These are phyloP conservation scores for Oscheius onirici DNA, from an alignment of 2,888 invertebrate species.

Conservation along the genomic window DNA sequence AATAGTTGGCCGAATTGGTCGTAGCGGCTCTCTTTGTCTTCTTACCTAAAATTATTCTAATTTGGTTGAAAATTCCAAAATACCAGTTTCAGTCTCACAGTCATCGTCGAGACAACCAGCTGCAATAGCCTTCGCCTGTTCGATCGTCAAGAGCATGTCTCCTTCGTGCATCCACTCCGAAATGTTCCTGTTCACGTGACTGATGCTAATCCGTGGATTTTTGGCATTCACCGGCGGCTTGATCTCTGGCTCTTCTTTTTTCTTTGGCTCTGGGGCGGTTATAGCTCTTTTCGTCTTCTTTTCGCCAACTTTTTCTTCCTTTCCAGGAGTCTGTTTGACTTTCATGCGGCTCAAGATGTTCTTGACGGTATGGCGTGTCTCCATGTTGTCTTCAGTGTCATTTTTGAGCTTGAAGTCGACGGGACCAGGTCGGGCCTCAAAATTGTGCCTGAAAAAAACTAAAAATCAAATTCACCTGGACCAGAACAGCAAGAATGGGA, in stretches of 20 bases:
- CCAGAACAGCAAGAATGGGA: not conserved
- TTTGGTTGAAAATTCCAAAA: not conserved
- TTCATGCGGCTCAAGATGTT: conserved; percentile 15
- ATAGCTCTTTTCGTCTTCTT: not conserved
- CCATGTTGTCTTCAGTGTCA: conserved; percentile 12
- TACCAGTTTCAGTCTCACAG: not conserved
- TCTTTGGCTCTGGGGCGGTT: not conserved
- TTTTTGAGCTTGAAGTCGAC: conserved; percentile 1
- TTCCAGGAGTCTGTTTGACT: not conserved
- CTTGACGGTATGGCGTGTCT: conserved; percentile 17
- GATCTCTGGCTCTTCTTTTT: not conserved
- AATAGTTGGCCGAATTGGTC: conserved; percentile 36
- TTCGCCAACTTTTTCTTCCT: not conserved
- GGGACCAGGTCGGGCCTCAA: not conserved
- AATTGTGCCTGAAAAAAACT: not conserved
- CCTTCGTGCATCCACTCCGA: conserved; percentile 21
- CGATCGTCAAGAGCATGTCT: conserved; percentile 20
- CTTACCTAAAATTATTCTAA: not conserved
- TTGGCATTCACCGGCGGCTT: not conserved
- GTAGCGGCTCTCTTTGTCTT: conserved; percentile 43
- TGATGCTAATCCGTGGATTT: not conserved
- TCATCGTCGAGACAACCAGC: not conserved
- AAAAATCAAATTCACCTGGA: not conserved
- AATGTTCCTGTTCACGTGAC: conserved; percentile 3
- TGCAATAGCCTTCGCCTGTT: conserved; percentile 20